phyloP scores from a whole-genome alignment of 2,888 invertebrate genomes.

The Sclerodermus sp. region DNA sequence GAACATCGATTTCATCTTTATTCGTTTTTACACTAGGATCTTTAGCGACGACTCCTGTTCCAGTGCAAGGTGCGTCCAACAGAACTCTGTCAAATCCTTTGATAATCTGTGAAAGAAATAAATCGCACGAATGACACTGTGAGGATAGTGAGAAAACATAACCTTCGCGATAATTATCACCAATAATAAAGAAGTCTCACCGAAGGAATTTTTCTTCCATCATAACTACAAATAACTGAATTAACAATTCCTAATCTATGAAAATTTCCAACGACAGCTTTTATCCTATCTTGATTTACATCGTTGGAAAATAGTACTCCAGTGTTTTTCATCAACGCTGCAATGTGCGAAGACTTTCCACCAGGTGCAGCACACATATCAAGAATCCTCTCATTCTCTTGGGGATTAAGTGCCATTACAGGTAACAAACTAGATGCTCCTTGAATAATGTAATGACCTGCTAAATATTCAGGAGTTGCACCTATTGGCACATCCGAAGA shows the following conservation, averaged over 20 bases:
- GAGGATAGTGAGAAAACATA: background rate
- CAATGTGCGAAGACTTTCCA: conserved; percentile 97
- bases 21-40: conserved; percentile 94
- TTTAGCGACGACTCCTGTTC: conserved; percentile 97
- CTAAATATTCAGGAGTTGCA: conserved; percentile 98
- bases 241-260: conserved; percentile 96
- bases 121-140: background rate
- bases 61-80: conserved; percentile 97
- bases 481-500: conserved; percentile 95
- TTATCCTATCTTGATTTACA: conserved; percentile 83
- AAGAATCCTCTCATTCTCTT: conserved; percentile 90
- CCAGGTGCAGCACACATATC: conserved; percentile 99
- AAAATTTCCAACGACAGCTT: conserved; percentile 93
- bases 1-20: conserved; percentile 87
- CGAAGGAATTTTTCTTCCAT: conserved; percentile 82
- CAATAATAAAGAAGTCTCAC: conserved; percentile 47
- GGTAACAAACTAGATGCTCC: conserved; percentile 96
- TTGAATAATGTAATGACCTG: conserved; percentile 96
- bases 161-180: background rate
- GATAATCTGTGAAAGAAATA: conserved; percentile 64
- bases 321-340: conserved; percentile 97
- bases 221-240: conserved; percentile 84
- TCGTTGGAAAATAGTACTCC: conserved; percentile 97
- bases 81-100: conserved; percentile 94
- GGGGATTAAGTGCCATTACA: conserved; percentile 96